Percentiles rank a stretch among this genome's conserved stretches.
Conservation (phyloP, 2,888 invertebrate genomes). For the Melinopterus prodromus region DNA sequence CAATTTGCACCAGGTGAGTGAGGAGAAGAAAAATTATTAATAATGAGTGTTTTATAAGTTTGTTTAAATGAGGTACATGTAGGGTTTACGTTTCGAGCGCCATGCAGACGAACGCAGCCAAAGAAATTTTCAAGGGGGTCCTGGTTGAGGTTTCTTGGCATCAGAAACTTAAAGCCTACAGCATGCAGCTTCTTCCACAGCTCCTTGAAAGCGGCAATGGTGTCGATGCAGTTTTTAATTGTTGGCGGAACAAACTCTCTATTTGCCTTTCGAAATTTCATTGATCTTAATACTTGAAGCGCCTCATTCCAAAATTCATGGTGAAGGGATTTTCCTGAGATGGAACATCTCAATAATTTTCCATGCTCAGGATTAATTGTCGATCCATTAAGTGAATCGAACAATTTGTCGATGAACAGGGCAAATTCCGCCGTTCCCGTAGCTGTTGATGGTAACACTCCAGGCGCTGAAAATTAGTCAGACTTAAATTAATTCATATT, state of each 20-base stretch:
- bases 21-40: background rate
- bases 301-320: slow-evolving; percentile 28
- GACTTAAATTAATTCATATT: background rate
- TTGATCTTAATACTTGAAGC: slow-evolving; percentile 18
- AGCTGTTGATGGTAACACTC: slow-evolving; percentile 30
- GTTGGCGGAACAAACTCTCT: slow-evolving; percentile 34
- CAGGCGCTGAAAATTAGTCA: slow-evolving; percentile 13
- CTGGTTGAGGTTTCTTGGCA: slow-evolving; percentile 39
- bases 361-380: background rate
- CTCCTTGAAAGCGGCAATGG: slow-evolving; percentile 36
- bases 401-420: slow-evolving; percentile 36
- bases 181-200: slow-evolving; percentile 36
- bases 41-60: background rate
- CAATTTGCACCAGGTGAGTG: slow-evolving; percentile 18
- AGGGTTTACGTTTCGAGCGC: no score
- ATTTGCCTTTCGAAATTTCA: slow-evolving; percentile 29
- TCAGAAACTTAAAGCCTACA: slow-evolving; percentile 39
- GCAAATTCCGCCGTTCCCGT: slow-evolving; percentile 34
- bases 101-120: no score
- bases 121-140: slow-evolving; percentile 45
- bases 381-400: slow-evolving; percentile 24
- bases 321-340: slow-evolving; percentile 18
- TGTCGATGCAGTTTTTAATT: slow-evolving; percentile 40
- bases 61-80: slow-evolving; percentile 11
- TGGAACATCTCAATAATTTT: slow-evolving; percentile 20